Evolutionary conservation across 2,888 invertebrate genomes (phyloP).

Genomic region (Melinaea marsaeus): DNA sequence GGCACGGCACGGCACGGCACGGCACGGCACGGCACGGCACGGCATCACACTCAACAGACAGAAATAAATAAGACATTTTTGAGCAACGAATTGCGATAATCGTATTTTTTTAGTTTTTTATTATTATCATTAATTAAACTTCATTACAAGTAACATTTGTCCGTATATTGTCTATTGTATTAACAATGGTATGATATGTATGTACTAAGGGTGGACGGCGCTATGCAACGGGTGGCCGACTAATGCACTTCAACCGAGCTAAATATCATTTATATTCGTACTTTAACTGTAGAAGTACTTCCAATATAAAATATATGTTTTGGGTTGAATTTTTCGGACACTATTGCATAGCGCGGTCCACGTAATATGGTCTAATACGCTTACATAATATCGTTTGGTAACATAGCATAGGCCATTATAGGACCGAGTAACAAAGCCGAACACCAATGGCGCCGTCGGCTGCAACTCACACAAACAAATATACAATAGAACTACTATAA

Average conservation of each 20-base stretch:
- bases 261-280: too few relatives aligned
- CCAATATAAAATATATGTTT: too few relatives aligned
- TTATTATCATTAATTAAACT: conserved; percentile 10
- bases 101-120: conserved; percentile 17
- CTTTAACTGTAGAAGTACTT: too few relatives aligned
- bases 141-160: conserved; percentile 7
- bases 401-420: conserved; percentile 62
- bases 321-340: too few relatives aligned
- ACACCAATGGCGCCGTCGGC: conserved; percentile 31
- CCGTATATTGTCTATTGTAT: conserved; percentile 17
- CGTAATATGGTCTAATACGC: too few relatives aligned
- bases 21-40: too few relatives aligned
- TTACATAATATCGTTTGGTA: conserved; percentile 45
- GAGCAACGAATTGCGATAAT: conserved; percentile 62
- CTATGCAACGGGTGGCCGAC: too few relatives aligned
- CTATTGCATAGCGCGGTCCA: too few relatives aligned
- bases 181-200: conserved; percentile 64
- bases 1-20: too few relatives aligned
- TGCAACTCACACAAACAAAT: conserved; percentile 56
- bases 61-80: conserved; percentile 47
- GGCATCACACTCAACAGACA: too few relatives aligned
- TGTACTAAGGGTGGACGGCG: conserved; percentile 55
- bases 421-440: conserved; percentile 33
- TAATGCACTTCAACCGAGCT: too few relatives aligned
- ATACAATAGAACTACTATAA: conserved; percentile 69